phyloP scores from a whole-genome alignment of 2,888 invertebrate genomes.

The Lomographa bimaculata region DNA sequence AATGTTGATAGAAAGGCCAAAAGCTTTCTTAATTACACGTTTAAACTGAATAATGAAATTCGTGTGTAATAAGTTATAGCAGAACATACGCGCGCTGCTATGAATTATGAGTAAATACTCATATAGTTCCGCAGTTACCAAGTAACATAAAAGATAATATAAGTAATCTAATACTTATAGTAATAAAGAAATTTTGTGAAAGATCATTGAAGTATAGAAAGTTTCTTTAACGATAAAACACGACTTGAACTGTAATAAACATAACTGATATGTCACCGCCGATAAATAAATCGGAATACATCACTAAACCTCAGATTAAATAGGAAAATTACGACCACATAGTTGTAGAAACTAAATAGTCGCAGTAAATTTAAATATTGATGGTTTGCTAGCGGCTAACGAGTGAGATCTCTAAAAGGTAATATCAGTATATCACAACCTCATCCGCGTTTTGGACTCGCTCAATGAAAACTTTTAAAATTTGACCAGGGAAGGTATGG shows the following conservation, averaged over 20 bases:
- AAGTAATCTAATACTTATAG: too few relatives aligned
- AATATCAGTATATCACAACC: slow-evolving; percentile 75
- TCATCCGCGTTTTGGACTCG: slow-evolving; percentile 67
- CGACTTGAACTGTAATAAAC: slow-evolving; percentile 3
- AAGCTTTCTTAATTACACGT: too few relatives aligned
- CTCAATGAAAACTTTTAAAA: slow-evolving; percentile 60
- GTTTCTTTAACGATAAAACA: too few relatives aligned
- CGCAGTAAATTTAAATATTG: slow-evolving; percentile 70
- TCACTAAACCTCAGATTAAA: slow-evolving; percentile 24
- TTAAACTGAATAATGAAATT: too few relatives aligned
- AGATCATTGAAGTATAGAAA: too few relatives aligned
- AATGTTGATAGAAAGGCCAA: too few relatives aligned
- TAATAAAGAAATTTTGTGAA: too few relatives aligned
- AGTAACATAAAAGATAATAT: too few relatives aligned
- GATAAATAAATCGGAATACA: slow-evolving; percentile 18
- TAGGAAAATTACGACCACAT: slow-evolving; percentile 31
- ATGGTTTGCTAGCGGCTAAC: slow-evolving; percentile 69
- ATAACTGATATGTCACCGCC: slow-evolving; percentile 16
- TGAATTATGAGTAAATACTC: too few relatives aligned
- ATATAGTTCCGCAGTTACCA: too few relatives aligned
- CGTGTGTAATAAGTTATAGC: too few relatives aligned
- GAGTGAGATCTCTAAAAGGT: slow-evolving; percentile 66
- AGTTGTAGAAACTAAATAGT: slow-evolving; percentile 45
- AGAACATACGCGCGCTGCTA: too few relatives aligned
- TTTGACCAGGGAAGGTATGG: slow-evolving; percentile 49